Evolutionary conservation across 2,888 invertebrate species (phyloP), one percentile per base, ranked within the genome.

Genomic region (Monochamus alternatus): DNA sequence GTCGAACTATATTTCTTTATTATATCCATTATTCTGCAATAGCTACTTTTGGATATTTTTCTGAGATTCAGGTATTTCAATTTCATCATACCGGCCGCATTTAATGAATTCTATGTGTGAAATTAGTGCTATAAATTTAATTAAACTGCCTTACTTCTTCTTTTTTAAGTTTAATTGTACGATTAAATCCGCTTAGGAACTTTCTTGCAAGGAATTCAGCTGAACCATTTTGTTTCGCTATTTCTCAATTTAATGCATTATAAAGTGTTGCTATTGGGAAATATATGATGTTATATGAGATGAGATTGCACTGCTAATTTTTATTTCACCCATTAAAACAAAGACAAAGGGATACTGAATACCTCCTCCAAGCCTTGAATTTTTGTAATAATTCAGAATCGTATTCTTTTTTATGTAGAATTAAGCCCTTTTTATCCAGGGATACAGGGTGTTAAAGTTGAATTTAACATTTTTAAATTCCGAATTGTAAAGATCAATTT

Each of bases 151-250:
- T 32, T 60, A 32, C 3, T 30, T 31, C 60, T n/a, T 22, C 14
- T 43, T 43, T 43, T 43, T 43, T 63, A 32, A 62, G 31, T 14
- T 63, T 14, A 43, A 43, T 43, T 43, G 14, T 43, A 63, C 62
- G 38, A 63, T 43, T 63, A 43, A 7, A 63, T 63, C 31, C 14
- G 38, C 43, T 63, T 43, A 63, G 8, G 10, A 47, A 43, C 62
- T 63, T 63, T 63, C 62, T 63, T 63, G 43, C 14, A 43, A 43
- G 43, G 62, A 43, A 63, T 63, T 63, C n/a, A 38, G 62, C 38
- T 63, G 32, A 63, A 8, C 43, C 10, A n/a, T n/a, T 62, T 30
- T 62, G 12, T 62, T 62, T 62, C 60, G 32, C 32, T 38, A 62
- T 62, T 12, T 62, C 10, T 62, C n/a, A n/a, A 5, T 32, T 47